phyloP scores from a whole-genome alignment of 2,888 invertebrate genomes.

The Cartodere bifasciata region DNA sequence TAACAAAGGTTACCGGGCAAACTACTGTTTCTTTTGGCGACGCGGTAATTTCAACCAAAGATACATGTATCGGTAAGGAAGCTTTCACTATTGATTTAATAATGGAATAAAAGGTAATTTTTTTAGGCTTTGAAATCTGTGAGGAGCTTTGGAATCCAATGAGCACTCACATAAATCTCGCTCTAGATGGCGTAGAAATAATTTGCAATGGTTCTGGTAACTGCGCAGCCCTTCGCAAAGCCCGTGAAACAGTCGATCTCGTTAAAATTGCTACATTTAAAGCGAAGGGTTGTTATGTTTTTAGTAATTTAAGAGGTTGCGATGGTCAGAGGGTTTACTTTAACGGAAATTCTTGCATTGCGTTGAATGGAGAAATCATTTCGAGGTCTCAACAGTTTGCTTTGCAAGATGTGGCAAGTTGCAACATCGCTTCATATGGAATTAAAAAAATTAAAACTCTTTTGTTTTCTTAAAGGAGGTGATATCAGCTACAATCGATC shows the following conservation, averaged over 20 bases:
- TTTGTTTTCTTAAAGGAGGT: slow-evolving; percentile 62
- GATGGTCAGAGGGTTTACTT: slow-evolving; percentile 94
- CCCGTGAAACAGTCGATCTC: slow-evolving; percentile 76
- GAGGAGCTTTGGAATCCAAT: slow-evolving; percentile 94
- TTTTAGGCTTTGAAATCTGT: slow-evolving; percentile 78
- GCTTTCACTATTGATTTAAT: neutral
- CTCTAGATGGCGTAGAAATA: slow-evolving; percentile 89
- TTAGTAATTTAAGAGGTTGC: slow-evolving; percentile 90
- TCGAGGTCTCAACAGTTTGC: slow-evolving; percentile 77
- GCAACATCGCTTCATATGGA: no score
- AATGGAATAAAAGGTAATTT: no score
- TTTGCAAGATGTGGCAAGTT: slow-evolving; percentile 75
- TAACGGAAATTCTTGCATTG: slow-evolving; percentile 86
- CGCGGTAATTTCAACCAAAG: slow-evolving; percentile 80
- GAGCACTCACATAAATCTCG: slow-evolving; percentile 77
- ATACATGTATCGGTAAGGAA: slow-evolving; percentile 66
- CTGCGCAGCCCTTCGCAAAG: slow-evolving; percentile 88
- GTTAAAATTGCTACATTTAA: slow-evolving; percentile 86
- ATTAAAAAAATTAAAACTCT: no score
- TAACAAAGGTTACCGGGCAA: slow-evolving; percentile 70
- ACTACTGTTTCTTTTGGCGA: slow-evolving; percentile 86
- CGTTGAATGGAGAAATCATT: slow-evolving; percentile 81
- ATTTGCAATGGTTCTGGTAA: slow-evolving; percentile 87
- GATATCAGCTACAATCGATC: slow-evolving; percentile 75
- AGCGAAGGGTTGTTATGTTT: slow-evolving; percentile 91